Conservation (phyloP, 2,797 vertebrate genomes). For the Semaprochilodus insignis region DNA sequence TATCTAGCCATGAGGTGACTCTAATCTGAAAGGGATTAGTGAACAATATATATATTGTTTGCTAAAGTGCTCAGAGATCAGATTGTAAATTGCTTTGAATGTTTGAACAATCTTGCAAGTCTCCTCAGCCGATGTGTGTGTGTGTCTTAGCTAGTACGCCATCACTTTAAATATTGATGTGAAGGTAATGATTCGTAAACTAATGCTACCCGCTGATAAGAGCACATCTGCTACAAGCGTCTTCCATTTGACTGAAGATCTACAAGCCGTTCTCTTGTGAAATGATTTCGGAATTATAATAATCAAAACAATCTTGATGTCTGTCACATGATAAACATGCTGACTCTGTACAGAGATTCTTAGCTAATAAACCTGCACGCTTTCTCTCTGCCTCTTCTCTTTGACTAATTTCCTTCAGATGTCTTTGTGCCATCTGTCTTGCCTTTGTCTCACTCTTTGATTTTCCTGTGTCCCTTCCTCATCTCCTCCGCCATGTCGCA, state of each 20-base stretch:
- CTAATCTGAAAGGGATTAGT: background rate
- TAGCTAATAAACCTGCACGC: background rate
- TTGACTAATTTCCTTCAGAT: conserved; percentile 1
- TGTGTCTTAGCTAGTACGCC: background rate
- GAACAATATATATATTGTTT: background rate
- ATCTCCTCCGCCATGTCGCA: conserved; percentile 46
- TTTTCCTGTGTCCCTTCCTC: conserved; percentile 49
- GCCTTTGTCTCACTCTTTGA: conserved; percentile 48
- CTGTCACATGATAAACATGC: background rate
- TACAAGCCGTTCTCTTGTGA: background rate
- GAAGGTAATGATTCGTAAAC: conserved; percentile 1
- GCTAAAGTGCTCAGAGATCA: background rate
- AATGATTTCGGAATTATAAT: background rate
- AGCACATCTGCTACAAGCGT: background rate
- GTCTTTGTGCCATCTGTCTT: conserved; percentile 32
- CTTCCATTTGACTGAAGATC: conserved; percentile 4
- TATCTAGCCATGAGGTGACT: background rate
- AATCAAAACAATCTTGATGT: background rate
- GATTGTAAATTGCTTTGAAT: background rate
- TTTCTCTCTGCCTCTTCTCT: background rate
- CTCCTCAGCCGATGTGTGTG: background rate
- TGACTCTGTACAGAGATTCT: background rate
- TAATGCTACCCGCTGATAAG: background rate
- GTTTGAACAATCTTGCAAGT: conserved; percentile 2
- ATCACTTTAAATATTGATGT: conserved; percentile 1